phyloP scores from a whole-genome alignment of 2,888 invertebrate species.

The Xiphydria camelus region DNA sequence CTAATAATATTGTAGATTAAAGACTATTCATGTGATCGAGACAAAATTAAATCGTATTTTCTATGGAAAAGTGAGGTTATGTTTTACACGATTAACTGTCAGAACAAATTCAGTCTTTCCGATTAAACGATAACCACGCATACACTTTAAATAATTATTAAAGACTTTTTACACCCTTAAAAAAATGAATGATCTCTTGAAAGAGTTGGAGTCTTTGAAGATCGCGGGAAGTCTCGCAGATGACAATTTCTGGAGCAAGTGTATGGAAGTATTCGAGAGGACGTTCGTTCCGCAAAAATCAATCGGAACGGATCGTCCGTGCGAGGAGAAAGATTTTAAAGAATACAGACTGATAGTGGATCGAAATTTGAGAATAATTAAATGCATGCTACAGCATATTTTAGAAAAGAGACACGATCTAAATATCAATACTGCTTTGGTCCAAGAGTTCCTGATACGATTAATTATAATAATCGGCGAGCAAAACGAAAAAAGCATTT shows the following conservation, averaged over 20 bases:
- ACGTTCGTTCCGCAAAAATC: conserved; percentile 38
- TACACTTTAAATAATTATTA: no score
- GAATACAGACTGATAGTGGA: conserved; percentile 37
- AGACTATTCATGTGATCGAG: no score
- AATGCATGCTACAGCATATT: conserved; percentile 32
- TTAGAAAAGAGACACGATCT: conserved; percentile 16
- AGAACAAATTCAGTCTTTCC: no score
- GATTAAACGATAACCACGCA: no score
- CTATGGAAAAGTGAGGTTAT: no score
- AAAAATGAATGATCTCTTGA: conserved; percentile 38
- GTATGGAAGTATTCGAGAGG: conserved; percentile 31
- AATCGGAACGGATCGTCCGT: conserved; percentile 36
- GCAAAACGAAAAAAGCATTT: conserved; percentile 43
- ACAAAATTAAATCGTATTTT: no score
- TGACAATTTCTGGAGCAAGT: conserved; percentile 34
- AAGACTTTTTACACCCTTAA: no score
- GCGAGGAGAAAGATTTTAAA: conserved; percentile 44
- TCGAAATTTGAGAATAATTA: conserved; percentile 38
- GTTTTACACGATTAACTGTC: no score
- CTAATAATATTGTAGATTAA: no score
- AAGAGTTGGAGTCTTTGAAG: conserved; percentile 36
- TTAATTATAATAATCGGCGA: conserved; percentile 48
- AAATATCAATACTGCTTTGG: conserved; percentile 8
- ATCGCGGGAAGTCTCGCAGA: conserved; percentile 28
- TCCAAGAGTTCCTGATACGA: conserved; percentile 29